phyloP scores from a whole-genome alignment of 92 coral and sea anemone species.

The Virgularia gustaviana region DNA sequence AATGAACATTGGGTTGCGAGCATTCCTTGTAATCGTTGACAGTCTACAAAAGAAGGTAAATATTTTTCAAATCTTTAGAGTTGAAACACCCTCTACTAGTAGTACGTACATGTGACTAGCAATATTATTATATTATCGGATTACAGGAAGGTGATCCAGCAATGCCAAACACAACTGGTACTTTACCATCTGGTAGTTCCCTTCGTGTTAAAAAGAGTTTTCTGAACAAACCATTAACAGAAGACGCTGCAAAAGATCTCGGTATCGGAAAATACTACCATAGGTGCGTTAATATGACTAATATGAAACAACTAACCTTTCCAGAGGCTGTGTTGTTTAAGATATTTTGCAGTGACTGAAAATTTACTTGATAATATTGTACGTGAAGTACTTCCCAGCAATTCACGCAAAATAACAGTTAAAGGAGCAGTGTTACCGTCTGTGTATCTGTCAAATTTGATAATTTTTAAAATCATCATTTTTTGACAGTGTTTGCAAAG shows the following conservation, averaged over 20 bases:
- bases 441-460: background rate
- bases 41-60: constrained; percentile 85
- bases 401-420: background rate
- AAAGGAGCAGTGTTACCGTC: background rate
- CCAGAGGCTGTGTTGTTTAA: background rate
- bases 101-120: background rate
- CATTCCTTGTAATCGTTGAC: constrained; percentile 96
- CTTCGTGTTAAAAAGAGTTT: constrained; percentile 74
- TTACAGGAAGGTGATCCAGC: constrained; percentile 86
- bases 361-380: background rate
- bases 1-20: constrained; percentile 96
- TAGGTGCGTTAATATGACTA: constrained; percentile 49
- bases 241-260: constrained; percentile 84
- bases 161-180: constrained; percentile 87
- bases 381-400: background rate
- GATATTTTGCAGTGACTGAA: background rate
- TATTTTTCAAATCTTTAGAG: background rate
- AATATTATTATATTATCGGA: background rate
- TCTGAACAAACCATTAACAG: constrained; percentile 81
- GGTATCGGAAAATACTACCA: constrained; percentile 95
- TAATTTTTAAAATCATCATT: too few relatives aligned
- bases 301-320: background rate
- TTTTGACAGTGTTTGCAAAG: constrained; percentile 69
- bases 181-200: constrained; percentile 90
- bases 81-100: background rate